These are phyloP conservation scores for Leucoraja ocellata DNA, from an alignment of 2,797 vertebrate species.

Conservation along the genomic window DNA sequence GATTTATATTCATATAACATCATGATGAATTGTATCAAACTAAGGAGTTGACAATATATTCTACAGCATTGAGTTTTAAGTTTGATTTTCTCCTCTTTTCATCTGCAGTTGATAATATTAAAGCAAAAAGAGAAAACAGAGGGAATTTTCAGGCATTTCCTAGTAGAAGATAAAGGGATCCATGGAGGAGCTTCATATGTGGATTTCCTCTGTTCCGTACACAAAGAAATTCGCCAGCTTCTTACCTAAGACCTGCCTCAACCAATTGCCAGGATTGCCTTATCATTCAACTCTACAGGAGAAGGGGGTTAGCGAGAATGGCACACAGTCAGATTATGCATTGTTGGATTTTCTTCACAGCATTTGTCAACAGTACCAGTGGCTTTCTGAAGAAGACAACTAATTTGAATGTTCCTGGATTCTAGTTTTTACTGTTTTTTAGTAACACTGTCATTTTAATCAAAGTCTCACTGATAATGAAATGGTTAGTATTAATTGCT, in stretches of 20 bases:
- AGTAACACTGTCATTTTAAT: not conserved
- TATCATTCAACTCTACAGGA: not conserved
- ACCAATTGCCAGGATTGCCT: not conserved
- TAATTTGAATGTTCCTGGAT: not conserved
- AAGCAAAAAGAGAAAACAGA: slow-evolving; percentile 83
- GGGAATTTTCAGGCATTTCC: slow-evolving; percentile 77
- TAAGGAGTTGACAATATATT: not conserved
- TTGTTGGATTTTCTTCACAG: not conserved
- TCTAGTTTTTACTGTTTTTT: slow-evolving; percentile 17
- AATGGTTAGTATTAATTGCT: not conserved
- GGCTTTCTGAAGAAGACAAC: slow-evolving; percentile 10
- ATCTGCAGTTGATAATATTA: slow-evolving; percentile 71
- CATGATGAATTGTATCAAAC: not conserved
- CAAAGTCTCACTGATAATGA: slow-evolving; percentile 10
- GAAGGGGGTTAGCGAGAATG: not conserved
- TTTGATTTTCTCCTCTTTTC: not conserved
- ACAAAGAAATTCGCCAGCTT: slow-evolving; percentile 87
- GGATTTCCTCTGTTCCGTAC: slow-evolving; percentile 88
- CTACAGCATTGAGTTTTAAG: not conserved
- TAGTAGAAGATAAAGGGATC: slow-evolving; percentile 87
- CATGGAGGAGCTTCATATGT: slow-evolving; percentile 81
- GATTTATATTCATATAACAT: not conserved
- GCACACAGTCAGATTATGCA: not conserved
- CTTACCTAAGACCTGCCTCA: slow-evolving; percentile 65
- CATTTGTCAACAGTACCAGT: not conserved